Conservation (phyloP, 2,888 invertebrate species). For the Thumatha senex region DNA sequence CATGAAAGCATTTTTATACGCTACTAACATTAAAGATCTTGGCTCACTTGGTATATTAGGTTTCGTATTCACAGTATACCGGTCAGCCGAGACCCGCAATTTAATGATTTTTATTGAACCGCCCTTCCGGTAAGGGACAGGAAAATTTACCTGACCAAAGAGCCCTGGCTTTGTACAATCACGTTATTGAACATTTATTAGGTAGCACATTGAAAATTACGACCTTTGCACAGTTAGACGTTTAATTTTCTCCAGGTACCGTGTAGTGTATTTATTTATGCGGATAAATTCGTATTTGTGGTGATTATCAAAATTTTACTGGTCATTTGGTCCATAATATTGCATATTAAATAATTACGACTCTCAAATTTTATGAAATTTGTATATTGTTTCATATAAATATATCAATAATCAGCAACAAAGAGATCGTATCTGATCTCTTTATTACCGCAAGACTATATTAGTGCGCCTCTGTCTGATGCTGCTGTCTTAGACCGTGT, state of each 20-base stretch:
- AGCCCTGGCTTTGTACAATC: constrained; percentile 54
- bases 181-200: constrained; percentile 70
- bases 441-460: too few relatives aligned
- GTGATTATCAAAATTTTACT: too few relatives aligned
- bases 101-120: constrained; percentile 73
- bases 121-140: constrained; percentile 58
- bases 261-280: constrained; percentile 20
- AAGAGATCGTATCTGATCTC: too few relatives aligned
- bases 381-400: too few relatives aligned
- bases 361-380: too few relatives aligned
- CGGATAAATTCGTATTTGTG: too few relatives aligned
- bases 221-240: constrained; percentile 31
- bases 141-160: constrained; percentile 63
- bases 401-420: too few relatives aligned
- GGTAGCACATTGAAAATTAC: constrained; percentile 62
- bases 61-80: constrained; percentile 40
- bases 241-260: constrained; percentile 47
- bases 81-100: constrained; percentile 60
- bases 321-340: too few relatives aligned
- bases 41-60: constrained; percentile 55
- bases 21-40: constrained; percentile 51
- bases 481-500: too few relatives aligned
- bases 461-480: too few relatives aligned
- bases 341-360: too few relatives aligned
- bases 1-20: constrained; percentile 24